Conservation (phyloP, 2,888 invertebrate species). For the Plagodis pulveraria region DNA sequence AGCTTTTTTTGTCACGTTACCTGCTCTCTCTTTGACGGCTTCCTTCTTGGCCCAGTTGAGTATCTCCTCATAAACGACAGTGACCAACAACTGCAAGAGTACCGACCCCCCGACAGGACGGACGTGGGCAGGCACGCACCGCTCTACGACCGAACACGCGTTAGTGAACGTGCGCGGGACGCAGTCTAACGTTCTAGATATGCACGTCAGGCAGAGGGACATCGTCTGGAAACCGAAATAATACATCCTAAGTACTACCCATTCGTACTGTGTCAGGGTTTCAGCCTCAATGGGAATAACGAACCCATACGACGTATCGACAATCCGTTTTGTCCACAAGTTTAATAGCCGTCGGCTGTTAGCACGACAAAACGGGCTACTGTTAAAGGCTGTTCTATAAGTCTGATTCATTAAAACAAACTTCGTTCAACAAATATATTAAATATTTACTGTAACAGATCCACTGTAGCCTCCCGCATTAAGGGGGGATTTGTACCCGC, state of each 20-base stretch:
- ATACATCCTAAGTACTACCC: neutral
- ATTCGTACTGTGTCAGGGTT: too few species aligned
- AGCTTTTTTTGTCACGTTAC: constrained; percentile 44
- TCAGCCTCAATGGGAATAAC: too few species aligned
- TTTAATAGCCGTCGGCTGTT: too few species aligned
- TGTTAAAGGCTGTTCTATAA: too few species aligned
- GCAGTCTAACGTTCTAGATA: constrained; percentile 89
- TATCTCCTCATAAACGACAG: constrained; percentile 88
- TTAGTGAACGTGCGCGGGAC: constrained; percentile 85
- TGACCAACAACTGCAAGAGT: constrained; percentile 88
- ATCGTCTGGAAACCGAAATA: constrained; percentile 78
- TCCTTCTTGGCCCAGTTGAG: constrained; percentile 79
- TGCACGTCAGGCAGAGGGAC: constrained; percentile 87
- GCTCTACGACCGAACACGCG: constrained; percentile 86
- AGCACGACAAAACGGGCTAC: too few species aligned
- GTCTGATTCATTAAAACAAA: too few species aligned
- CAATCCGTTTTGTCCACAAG: too few species aligned
- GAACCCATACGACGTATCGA: too few species aligned
- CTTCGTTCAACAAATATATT: neutral
- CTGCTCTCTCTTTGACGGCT: constrained; percentile 60
- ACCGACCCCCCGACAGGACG: constrained; percentile 89
- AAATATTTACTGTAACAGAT: too few species aligned
- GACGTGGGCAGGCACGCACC: constrained; percentile 88
- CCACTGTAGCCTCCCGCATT: too few species aligned
- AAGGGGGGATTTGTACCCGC: too few species aligned